Evolutionary conservation across 37 sponge, comb jelly and placozoan species (phyloP), one percentile per base, ranked within the genome.

Genomic region (Trichoplax adhaerens): DNA sequence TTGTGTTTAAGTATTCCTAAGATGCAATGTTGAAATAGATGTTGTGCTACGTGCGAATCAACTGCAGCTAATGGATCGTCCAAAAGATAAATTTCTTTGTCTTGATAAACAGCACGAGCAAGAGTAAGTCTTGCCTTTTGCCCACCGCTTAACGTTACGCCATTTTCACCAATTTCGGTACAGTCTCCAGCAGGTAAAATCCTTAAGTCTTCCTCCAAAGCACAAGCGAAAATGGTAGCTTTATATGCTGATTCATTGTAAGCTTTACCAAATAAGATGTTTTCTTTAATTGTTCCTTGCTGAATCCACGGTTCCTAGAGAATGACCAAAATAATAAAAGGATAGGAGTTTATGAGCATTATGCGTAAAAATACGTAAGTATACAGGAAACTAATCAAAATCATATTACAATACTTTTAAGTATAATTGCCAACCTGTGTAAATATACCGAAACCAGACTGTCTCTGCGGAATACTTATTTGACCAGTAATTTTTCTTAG

Each of bases 41-140:
- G 99, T 1, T 75, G 55, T 4, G 86, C 93, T 12, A 97, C 99
- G 52, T 88, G 85, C 55, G 85, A 90, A 84, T 97, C 99, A 29
- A 97, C 87, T 46, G 93, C 93, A 63, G 99, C 86, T 64, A 97
- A 74, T 4, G 94, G 94, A 70, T 97, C 99, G 76, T 97, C 99
- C 58, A 97, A 58, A 12, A 97, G 78, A 76, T 92, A 89, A 12
- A 89, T 65, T 0, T 70, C n/a, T 68, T 97, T 97, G 77, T 97
- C 84, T 76, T 93, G 94, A 61, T 97, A 97, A 10, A 86, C 86
- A 66, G 99, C 94, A 62, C 99, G 77, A 5, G 99, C 99, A 50
- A 97, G 80, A n/a, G 89, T 71, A 52, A 97, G 52, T n/a, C 99
- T 68, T 3, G 90, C 80, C 72, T 92, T 92, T 77, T 97, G 99